Evolutionary conservation across 1,140 invertebrate species (phyloP).

Genomic region (Papilio polyxenes): DNA sequence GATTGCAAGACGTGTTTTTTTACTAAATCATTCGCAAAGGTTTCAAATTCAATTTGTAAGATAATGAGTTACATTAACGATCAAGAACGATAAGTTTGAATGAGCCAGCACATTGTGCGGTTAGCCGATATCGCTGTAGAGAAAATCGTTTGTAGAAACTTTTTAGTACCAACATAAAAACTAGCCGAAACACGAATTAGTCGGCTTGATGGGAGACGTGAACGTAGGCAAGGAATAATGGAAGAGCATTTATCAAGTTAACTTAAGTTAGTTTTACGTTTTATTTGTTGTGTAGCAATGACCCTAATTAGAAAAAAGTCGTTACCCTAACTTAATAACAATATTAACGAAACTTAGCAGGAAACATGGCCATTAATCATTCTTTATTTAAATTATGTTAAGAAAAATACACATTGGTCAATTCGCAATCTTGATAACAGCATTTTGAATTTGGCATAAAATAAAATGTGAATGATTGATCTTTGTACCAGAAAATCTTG

Average conservation of each 20-base stretch:
- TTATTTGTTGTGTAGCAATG: neutral
- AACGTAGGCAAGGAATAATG: neutral
- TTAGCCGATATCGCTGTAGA: neutral
- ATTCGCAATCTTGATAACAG: no score
- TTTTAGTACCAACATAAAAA: slow-evolving; percentile 21
- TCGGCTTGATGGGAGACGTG: neutral
- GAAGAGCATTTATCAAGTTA: slow-evolving; percentile 9
- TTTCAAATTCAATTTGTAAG: neutral
- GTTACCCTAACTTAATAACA: neutral
- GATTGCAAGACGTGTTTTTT: neutral
- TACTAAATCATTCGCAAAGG: neutral
- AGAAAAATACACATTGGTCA: no score
- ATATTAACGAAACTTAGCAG: neutral
- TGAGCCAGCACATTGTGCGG: slow-evolving; percentile 10
- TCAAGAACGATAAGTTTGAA: slow-evolving; percentile 5
- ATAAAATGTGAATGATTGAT: no score
- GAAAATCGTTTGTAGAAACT: slow-evolving; percentile 21
- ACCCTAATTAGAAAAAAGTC: slow-evolving; percentile 9
- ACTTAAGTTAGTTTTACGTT: slow-evolving; percentile 7
- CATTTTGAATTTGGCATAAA: no score
- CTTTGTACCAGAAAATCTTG: no score
- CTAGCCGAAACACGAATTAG: slow-evolving; percentile 23
- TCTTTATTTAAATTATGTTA: neutral
- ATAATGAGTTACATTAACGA: slow-evolving; percentile 12
- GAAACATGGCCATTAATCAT: neutral